Conservation (phyloP, 1,140 invertebrate genomes). For the Solenopsis fugax region DNA sequence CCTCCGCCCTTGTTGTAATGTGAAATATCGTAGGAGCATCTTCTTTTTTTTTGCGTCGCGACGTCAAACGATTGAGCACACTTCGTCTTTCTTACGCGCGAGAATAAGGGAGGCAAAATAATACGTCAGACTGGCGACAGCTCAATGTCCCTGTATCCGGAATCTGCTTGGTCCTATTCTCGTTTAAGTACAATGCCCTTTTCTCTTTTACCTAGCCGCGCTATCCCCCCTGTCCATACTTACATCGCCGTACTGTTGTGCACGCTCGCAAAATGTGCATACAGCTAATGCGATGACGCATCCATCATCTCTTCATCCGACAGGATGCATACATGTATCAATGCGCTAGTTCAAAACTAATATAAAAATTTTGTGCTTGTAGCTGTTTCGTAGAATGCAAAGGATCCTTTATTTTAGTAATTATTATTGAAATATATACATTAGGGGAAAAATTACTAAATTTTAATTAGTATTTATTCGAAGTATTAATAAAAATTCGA, state of each 20-base stretch:
- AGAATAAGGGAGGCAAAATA: constrained; percentile 79
- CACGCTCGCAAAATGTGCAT: constrained; percentile 1
- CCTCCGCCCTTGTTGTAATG: constrained; percentile 9
- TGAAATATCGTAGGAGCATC: constrained; percentile 49
- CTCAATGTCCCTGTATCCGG: constrained; percentile 68
- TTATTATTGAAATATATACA: too few relatives aligned
- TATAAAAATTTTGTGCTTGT: constrained; percentile 9
- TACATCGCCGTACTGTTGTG: neutral
- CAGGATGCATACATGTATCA: neutral
- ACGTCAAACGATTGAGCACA: constrained; percentile 39
- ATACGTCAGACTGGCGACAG: constrained; percentile 80
- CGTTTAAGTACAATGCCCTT: neutral
- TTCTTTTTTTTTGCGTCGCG: constrained; percentile 13
- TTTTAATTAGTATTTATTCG: too few relatives aligned
- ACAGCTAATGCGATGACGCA: constrained; percentile 37
- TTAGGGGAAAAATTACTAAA: too few relatives aligned
- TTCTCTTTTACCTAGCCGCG: neutral
- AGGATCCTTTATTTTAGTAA: neutral
- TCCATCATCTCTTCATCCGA: constrained; percentile 41
- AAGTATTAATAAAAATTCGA: too few relatives aligned
- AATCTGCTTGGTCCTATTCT: constrained; percentile 3
- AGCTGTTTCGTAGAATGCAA: neutral
- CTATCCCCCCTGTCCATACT: neutral
- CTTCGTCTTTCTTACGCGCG: constrained; percentile 35
- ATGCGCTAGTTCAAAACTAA: neutral